These are phyloP conservation scores for Scortum barcoo DNA, from an alignment of 2,113 vertebrate species.

Conservation along the genomic window DNA sequence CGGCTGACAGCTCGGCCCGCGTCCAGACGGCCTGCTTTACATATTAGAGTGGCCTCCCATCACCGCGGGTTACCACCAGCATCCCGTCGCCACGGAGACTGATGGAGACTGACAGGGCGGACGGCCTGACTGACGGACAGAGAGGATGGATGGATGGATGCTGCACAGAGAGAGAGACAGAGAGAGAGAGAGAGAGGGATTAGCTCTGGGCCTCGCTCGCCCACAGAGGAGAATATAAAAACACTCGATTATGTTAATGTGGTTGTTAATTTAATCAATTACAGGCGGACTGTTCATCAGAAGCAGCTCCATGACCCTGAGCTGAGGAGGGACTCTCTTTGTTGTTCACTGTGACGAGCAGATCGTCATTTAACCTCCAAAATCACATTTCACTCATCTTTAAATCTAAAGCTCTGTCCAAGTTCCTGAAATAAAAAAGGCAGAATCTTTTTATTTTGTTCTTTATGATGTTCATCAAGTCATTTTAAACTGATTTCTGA, in stretches of 20 bases:
- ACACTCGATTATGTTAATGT: constrained; percentile 90
- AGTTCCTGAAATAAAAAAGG: too few relatives aligned
- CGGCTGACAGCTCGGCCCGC: constrained; percentile 91
- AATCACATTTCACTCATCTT: too few relatives aligned
- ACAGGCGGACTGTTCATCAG: constrained; percentile 61
- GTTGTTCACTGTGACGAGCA: not conserved
- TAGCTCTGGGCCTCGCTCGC: constrained; percentile 88
- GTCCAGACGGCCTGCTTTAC: constrained; percentile 90
- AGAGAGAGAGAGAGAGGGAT: constrained; percentile 6
- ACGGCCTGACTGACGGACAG: constrained; percentile 76
- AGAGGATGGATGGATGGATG: constrained; percentile 50
- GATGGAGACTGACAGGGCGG: constrained; percentile 93
- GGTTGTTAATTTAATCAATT: constrained; percentile 83
- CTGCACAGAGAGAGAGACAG: constrained; percentile 36
- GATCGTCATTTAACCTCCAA: constrained; percentile 19
- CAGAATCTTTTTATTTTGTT: too few relatives aligned
- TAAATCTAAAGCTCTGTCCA: too few relatives aligned
- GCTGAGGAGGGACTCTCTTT: not conserved
- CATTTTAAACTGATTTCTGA: too few relatives aligned
- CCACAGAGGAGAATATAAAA: constrained; percentile 80
- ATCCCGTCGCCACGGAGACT: constrained; percentile 88
- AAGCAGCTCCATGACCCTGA: constrained; percentile 57
- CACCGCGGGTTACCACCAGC: constrained; percentile 88
- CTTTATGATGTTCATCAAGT: too few relatives aligned
- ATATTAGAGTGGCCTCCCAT: constrained; percentile 87